Evolutionary conservation across 2,113 vertebrate species (phyloP), one percentile per base, ranked within the genome.

Genomic region (Pogonocichla stellata): DNA sequence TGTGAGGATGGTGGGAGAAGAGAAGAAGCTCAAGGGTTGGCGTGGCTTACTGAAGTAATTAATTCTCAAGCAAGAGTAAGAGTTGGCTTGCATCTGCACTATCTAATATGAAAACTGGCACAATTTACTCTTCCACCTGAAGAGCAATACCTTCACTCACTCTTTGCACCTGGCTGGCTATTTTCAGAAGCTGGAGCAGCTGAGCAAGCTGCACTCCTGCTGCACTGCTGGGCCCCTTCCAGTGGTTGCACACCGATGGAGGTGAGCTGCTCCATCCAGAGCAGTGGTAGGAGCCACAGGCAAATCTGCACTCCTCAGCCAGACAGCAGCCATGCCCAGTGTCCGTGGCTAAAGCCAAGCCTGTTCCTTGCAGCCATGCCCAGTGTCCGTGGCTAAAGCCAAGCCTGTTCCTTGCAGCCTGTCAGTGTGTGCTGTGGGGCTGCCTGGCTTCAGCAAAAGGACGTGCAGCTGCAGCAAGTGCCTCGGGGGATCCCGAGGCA

Each of bases 181-280:
- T 70, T 89, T 84, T 51, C 65, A 36, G 70, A 67, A 77, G 40
- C 15, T 5, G 67, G 43, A 45, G 19, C 43, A 45, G n/a, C 79
- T 79, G 79, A 67, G 74, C 53, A 70, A 71, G 86, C 56, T 79
- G 79, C 25, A 3, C 31, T 70, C 43, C 64, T 33, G 34, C 85
- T 54, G 48, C 3, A 5, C 64, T 72, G 64, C 70, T 5, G 4
- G 42, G 66, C n/a, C 57, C 38, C 38, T 54, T 54, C 48, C 60
- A 53, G 31, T 0, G 0, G 23, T 58, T 67, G 34, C 36, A 0
- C 0, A 0, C 47, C 0, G 0, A 15, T 0, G 0, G 40, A 74
- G 36, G 17, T 1, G 6, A 78, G 50, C 42, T 29, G 64, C 79
- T 77, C 85, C 5, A 2, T 23, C 14, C 4, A 5, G 45, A 73